Conservation (phyloP, 2,888 invertebrate species). For the Arenicola marina region DNA sequence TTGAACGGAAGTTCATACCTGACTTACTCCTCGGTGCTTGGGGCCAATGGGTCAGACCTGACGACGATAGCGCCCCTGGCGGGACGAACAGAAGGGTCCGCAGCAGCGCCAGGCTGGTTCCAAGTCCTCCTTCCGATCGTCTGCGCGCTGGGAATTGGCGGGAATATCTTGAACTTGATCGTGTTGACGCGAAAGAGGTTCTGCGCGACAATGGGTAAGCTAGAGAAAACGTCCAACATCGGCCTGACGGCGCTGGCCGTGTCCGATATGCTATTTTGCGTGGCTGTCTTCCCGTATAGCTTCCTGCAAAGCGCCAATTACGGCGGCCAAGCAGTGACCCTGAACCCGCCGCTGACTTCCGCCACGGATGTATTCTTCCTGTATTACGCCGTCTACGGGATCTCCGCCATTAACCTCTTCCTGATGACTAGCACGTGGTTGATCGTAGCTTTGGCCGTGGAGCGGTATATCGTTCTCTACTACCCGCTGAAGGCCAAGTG, state of each 20-base stretch:
- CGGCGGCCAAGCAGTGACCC: no score
- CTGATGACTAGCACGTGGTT: slow-evolving; percentile 75
- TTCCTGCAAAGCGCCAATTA: no score
- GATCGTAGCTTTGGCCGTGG: slow-evolving; percentile 75
- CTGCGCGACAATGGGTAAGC: slow-evolving; percentile 66
- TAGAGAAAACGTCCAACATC: slow-evolving; percentile 79
- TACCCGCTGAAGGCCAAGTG: slow-evolving; percentile 68
- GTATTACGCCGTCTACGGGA: slow-evolving; percentile 43
- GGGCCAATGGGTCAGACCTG: not conserved
- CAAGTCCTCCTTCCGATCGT: slow-evolving; percentile 70
- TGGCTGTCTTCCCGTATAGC: slow-evolving; percentile 66
- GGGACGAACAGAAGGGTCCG: no score
- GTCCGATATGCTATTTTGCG: slow-evolving; percentile 70
- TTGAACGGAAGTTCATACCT: no score
- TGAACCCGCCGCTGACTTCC: not conserved
- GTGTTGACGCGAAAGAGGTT: slow-evolving; percentile 70
- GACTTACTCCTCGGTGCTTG: no score
- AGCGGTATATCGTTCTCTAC: slow-evolving; percentile 76
- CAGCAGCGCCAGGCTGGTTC: slow-evolving; percentile 5
- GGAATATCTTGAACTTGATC: slow-evolving; percentile 77
- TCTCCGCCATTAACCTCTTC: slow-evolving; percentile 50
- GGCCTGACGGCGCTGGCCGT: slow-evolving; percentile 75
- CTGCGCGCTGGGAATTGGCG: slow-evolving; percentile 74
- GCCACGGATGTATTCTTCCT: not conserved
- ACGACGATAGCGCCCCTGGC: no score